Percentiles rank a stretch among this genome's conserved stretches.
phyloP scores from a whole-genome alignment of 2,797 vertebrate species.

The Epinephelus coioides region DNA sequence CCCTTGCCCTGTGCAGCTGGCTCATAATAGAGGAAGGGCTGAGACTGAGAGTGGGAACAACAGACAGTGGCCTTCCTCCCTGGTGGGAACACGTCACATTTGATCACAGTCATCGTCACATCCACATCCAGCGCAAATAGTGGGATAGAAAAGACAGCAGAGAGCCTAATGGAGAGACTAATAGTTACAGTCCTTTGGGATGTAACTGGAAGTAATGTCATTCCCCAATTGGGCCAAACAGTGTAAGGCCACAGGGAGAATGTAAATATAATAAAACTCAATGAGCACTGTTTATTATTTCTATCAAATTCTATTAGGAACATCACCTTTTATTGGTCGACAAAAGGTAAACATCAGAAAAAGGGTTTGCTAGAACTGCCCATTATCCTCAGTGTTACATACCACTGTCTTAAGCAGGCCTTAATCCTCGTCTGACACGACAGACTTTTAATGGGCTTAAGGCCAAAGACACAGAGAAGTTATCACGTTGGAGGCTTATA shows the following conservation, averaged over 20 bases:
- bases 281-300: neutral
- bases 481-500: slow-evolving; percentile 84
- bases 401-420: slow-evolving; percentile 77
- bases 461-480: slow-evolving; percentile 84
- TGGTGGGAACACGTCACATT: slow-evolving; percentile 77
- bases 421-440: slow-evolving; percentile 86
- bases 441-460: slow-evolving; percentile 88
- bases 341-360: slow-evolving; percentile 36
- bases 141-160: slow-evolving; percentile 41
- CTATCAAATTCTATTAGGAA: neutral
- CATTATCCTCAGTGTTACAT: slow-evolving; percentile 67
- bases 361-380: slow-evolving; percentile 37
- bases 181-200: slow-evolving; percentile 37
- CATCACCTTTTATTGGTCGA: slow-evolving; percentile 10
- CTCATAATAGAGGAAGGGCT: slow-evolving; percentile 73
- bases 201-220: slow-evolving; percentile 39
- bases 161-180: slow-evolving; percentile 43
- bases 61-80: slow-evolving; percentile 76
- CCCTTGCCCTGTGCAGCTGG: slow-evolving; percentile 80
- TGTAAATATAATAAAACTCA: neutral
- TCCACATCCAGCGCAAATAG: slow-evolving; percentile 56
- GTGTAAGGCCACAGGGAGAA: neutral
- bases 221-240: slow-evolving; percentile 2
- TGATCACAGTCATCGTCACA: slow-evolving; percentile 75
- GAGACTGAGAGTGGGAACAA: slow-evolving; percentile 71